Percentiles rank a stretch among this genome's conserved stretches.
Evolutionary conservation across 2,797 vertebrate genomes (phyloP).

Genomic region (Tokudaia tokunoshimensis): DNA sequence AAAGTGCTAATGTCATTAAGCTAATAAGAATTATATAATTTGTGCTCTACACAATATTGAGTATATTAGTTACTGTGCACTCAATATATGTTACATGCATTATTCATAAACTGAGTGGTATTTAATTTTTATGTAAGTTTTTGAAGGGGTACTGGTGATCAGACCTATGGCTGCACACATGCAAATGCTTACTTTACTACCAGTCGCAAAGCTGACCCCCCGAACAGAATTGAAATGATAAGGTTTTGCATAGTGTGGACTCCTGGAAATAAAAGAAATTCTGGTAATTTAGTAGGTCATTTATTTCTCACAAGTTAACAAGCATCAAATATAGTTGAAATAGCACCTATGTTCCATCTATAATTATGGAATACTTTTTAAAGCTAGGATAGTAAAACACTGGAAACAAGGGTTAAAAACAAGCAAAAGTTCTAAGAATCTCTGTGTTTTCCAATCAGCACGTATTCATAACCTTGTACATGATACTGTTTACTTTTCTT

Average conservation of each 20-base stretch:
- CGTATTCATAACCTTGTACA: not conserved
- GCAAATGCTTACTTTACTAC: not conserved
- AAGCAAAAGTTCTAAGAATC: not conserved
- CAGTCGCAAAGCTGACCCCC: not conserved
- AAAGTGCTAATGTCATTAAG: not conserved
- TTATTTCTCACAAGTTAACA: slow-evolving; percentile 16
- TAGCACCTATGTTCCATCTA: not conserved
- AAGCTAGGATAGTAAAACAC: not conserved
- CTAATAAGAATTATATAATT: not conserved
- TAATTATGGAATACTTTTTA: not conserved
- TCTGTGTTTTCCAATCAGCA: not conserved
- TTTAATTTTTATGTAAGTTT: not conserved
- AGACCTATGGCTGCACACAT: not conserved
- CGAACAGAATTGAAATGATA: not conserved
- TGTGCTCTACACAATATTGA: not conserved
- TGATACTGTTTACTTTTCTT: not conserved
- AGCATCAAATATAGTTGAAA: slow-evolving; percentile 13
- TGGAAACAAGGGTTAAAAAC: not conserved
- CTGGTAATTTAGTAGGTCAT: not conserved
- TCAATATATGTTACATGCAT: not conserved
- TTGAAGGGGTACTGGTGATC: not conserved
- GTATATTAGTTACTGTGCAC: not conserved
- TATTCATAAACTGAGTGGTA: not conserved
- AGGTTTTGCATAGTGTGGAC: not conserved
- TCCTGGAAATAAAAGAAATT: slow-evolving; percentile 22